phyloP scores from a whole-genome alignment of 2,113 vertebrate species.

The Ginglymostoma cirratum region DNA sequence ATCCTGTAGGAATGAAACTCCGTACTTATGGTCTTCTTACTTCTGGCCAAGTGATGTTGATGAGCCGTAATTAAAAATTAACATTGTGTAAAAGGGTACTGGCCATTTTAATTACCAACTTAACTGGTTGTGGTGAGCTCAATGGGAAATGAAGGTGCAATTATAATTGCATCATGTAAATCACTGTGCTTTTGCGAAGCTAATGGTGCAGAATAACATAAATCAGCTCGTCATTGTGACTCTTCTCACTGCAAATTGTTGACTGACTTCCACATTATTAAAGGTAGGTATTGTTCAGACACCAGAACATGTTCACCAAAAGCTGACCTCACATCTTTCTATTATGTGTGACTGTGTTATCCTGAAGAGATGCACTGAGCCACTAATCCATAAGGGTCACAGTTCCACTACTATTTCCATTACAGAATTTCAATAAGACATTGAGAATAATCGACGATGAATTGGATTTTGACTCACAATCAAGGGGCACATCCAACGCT shows the following conservation, averaged over 20 bases:
- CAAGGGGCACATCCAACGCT: constrained; percentile 88
- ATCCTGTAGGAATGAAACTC: not conserved
- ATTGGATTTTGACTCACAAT: constrained; percentile 71
- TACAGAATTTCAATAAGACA: not conserved
- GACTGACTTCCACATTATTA: not conserved
- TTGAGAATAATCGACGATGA: not conserved
- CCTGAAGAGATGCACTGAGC: not conserved
- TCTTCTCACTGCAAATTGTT: too few species aligned
- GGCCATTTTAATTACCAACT: not conserved
- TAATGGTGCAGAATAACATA: not conserved
- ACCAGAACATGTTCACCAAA: not conserved
- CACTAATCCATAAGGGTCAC: not conserved
- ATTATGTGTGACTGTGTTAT: not conserved
- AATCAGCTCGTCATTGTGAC: not conserved
- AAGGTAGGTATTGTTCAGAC: not conserved
- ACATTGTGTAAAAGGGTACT: not conserved
- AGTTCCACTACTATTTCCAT: not conserved
- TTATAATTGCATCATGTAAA: not conserved
- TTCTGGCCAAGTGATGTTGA: not conserved
- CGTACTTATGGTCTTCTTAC: not conserved
- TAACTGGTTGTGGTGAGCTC: not conserved
- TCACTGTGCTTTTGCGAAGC: not conserved
- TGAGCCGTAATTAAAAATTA: not conserved
- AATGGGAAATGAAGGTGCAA: not conserved
- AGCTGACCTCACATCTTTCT: not conserved